Percentiles rank a stretch among this genome's conserved stretches.
Evolutionary conservation across 1,140 invertebrate genomes (phyloP).

Genomic region (Hirudo medicinalis): DNA sequence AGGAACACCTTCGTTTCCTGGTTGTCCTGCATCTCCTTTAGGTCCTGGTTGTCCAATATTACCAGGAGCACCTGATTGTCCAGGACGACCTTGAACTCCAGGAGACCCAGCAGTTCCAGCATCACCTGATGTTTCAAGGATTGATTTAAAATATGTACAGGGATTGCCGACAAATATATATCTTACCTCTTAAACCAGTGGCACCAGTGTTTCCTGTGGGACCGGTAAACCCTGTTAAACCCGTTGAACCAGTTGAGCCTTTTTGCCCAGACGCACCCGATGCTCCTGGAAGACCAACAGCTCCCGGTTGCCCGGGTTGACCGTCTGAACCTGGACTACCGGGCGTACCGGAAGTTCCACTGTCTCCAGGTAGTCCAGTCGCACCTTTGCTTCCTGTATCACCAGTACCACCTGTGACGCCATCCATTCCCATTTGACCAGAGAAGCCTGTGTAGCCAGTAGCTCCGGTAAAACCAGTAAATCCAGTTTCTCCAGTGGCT

Average conservation of each 20-base stretch:
- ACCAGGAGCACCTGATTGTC: conserved; percentile 3
- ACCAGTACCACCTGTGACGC: not conserved
- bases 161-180: too few species aligned
- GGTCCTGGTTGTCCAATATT: not conserved
- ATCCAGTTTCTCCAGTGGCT: conserved; percentile 8
- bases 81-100: conserved; percentile 8
- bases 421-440: not conserved
- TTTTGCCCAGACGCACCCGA: conserved; percentile 9
- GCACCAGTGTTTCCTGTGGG: not conserved
- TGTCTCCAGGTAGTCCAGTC: conserved; percentile 12
- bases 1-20: conserved; percentile 2
- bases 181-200: conserved; percentile 9
- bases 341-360: not conserved
- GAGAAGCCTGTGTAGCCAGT: not conserved
- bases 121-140: not conserved
- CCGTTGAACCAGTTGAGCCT: not conserved
- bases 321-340: not conserved
- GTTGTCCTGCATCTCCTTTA: not conserved
- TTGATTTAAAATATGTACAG: too few species aligned
- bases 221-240: conserved; percentile 4
- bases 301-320: not conserved
- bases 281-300: not conserved
- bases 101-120: conserved; percentile 5
- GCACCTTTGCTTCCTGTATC: not conserved
- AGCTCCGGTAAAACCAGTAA: not conserved